Evolutionary conservation across 2,797 vertebrate genomes (phyloP), one percentile per base, ranked within the genome.

Genomic region (Sorex maritimensis): DNA sequence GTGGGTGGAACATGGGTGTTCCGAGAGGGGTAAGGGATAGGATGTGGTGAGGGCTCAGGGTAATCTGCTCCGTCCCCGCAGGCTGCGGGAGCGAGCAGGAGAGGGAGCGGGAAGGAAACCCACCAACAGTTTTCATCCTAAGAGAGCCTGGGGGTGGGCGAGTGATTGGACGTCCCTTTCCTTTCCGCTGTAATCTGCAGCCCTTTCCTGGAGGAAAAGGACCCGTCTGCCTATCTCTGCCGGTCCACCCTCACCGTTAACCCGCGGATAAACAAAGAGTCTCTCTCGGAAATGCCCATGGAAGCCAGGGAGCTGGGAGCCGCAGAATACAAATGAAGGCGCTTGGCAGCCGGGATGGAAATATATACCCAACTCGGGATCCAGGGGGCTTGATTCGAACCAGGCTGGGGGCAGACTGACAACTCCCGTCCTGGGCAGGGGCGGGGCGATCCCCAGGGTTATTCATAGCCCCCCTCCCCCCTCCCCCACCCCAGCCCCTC

Each of bases 11-110:
- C 5, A 19, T 15, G 19, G 55, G 19, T 17, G 88, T 92, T 86
- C 23, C 34, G n/a, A 96, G 95, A 96, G 95, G 94, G 95, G 89
- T 94, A 87, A 95, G 65, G 94, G 95, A 93, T 88, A 6, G 55
- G 61, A 93, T 96, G 79, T 78, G 2, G 2, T 96, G 58, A 46
- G 81, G 79, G 91, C 95, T 95, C 88, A 84, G 88, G 81, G 89
- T 74, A 86, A 94, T 97, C 96, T 97, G 95, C 79, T 96, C 95
- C 95, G 97, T 97, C 95, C 80, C 83, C 95, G 80, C 96, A 52
- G 4, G 86, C 97, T 80, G 94, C 91, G 95, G 90, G 86, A 96
- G 95, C 93, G 83, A 52, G 49, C 0, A 0, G 83, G 92, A 77
- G 90, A 89, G 87, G 71, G 95, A 95, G 21, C 5, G 58, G 95